Conservation (phyloP, 2,888 invertebrate genomes). For the Pseudococcus jackbeardsleyi region DNA sequence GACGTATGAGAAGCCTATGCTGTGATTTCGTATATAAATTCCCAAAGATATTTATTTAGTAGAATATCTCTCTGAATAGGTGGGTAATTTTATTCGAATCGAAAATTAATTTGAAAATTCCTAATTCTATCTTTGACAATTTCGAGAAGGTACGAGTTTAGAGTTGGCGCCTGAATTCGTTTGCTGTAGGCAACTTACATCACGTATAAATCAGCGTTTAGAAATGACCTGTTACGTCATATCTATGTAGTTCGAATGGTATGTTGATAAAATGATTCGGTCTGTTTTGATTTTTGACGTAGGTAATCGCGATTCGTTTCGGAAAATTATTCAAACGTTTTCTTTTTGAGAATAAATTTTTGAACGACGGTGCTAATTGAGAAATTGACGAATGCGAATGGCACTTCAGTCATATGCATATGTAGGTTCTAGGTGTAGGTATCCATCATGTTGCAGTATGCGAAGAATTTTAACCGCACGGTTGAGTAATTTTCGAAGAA, state of each 20-base stretch:
- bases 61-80: too few relatives aligned
- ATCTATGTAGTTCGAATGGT: neutral
- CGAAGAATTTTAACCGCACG: too few relatives aligned
- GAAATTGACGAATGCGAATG: too few relatives aligned
- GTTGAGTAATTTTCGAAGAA: neutral
- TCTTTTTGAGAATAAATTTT: neutral
- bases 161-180: neutral
- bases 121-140: neutral
- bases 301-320: neutral
- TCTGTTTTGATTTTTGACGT: neutral
- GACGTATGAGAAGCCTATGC: neutral
- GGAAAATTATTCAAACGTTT: neutral
- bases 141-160: too few relatives aligned
- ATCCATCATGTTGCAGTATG: neutral
- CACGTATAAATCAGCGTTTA: neutral
- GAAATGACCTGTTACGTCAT: neutral
- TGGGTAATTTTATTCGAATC: neutral
- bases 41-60: neutral
- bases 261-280: neutral
- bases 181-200: neutral
- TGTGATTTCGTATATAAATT: neutral
- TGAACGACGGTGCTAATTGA: neutral
- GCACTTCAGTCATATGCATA: neutral
- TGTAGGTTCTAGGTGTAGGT: too few relatives aligned
- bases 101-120: neutral